These are phyloP conservation scores for Ifrita kowaldi DNA, from an alignment of 2,113 vertebrate genomes.

Conservation along the genomic window DNA sequence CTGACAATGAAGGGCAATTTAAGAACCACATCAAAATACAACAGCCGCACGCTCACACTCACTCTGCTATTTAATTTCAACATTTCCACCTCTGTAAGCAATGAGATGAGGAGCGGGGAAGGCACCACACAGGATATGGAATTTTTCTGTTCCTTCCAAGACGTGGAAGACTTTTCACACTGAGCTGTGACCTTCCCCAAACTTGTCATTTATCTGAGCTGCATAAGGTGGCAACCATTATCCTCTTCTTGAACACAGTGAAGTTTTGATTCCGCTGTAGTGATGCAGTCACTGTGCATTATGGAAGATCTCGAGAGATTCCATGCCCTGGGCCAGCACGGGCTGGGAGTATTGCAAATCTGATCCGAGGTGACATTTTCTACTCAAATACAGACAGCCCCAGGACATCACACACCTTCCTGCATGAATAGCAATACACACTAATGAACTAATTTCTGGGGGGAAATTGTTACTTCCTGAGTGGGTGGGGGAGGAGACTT, in stretches of 20 bases:
- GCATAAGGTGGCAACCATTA: not conserved
- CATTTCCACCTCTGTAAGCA: not conserved
- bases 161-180: not conserved
- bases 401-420: conserved; percentile 10
- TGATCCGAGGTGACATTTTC: conserved; percentile 49
- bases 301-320: conserved; percentile 6
- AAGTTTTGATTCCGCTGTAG: not conserved
- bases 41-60: not conserved
- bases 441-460: conserved; percentile 17
- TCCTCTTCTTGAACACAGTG: not conserved
- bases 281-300: conserved; percentile 15
- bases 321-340: not conserved
- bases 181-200: conserved; percentile 5
- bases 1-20: conserved; percentile 44
- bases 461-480: not conserved
- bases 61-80: not conserved
- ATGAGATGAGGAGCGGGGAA: not conserved
- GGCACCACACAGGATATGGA: not conserved
- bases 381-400: conserved; percentile 36
- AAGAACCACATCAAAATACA: not conserved
- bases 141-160: not conserved
- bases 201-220: not conserved
- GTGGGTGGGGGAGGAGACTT: not conserved
- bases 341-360: not conserved
- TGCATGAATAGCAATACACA: conserved; percentile 18